Percentiles rank a stretch among this genome's conserved stretches.
phyloP scores from a whole-genome alignment of 2,888 invertebrate genomes.

The Phytoseiulus persimilis region DNA sequence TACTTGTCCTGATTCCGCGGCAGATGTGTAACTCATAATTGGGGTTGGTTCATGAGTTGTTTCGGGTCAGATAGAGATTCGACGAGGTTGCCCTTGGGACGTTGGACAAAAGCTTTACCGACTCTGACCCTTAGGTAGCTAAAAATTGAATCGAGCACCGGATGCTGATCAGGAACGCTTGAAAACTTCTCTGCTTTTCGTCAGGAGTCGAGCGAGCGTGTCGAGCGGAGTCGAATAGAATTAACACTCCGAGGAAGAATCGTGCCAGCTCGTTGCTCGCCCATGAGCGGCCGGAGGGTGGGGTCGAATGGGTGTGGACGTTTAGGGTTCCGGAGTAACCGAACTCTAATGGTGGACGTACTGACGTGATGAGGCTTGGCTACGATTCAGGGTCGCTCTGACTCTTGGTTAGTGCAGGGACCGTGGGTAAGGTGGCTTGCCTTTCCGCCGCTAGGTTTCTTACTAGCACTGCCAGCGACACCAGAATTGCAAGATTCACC shows the following conservation, averaged over 20 bases:
- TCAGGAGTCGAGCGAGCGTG: no score
- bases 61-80: no score
- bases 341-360: not conserved
- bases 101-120: no score
- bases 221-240: no score
- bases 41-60: no score
- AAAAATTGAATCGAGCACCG: no score
- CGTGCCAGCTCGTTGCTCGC: not conserved
- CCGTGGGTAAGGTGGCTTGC: not conserved
- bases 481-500: not conserved
- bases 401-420: not conserved
- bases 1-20: no score
- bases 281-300: not conserved
- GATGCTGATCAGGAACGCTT: no score
- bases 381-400: not conserved
- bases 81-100: no score
- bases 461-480: not conserved
- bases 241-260: not conserved
- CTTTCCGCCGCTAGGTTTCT: not conserved
- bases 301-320: not conserved
- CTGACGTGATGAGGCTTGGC: not conserved
- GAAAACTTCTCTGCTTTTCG: no score
- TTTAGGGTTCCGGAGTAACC: not conserved
- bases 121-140: no score
- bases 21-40: no score